Base-by-base conservation (phyloP, 1,140 invertebrate species). In the Uloborus diversus region DNA sequence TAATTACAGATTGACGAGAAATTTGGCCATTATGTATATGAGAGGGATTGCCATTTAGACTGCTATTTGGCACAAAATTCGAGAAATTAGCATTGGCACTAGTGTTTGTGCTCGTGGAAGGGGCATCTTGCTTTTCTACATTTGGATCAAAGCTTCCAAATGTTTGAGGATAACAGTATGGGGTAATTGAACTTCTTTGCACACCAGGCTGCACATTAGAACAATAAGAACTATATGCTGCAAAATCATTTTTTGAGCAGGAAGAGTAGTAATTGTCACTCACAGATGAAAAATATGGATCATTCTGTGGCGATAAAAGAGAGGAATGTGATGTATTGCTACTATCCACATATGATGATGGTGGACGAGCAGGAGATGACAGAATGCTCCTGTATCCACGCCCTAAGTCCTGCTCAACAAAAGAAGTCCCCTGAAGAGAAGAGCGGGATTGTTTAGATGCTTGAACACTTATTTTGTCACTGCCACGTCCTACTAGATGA, bases 221-320 rank as follows among this genome's bases (percentile, higher is more conserved):
- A 27, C 80, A 68, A 56, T 75, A 81, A 1, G 80, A 75, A 32
- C 73, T 76, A 25, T 81, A 81, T 51, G 80, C 70, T 17, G 61
- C 66, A 78, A 81, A 81, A 37, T 78, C 70, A 53, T 70, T 65
- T 59, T 81, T 81, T 35, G 73, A 78, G 27, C 65, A 66, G 17
- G 80, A 81, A 56, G 79, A 80, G 47, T 75, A 81, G 47, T 76
- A 81, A 30, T 64, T 69, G 17, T 81, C 80, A 76, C 49, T 81
- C 30, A 81, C 73, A 25, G 80, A 81, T 51, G 80, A 75, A n/a
- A 81, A 79, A 28, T 78, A 81, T 27, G 80, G 73, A 51, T 81
- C 79, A 61, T 33, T 68, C 28, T 81, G 79, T 4, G 71, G 62
- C n/a, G 73, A 69, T 27, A 79, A 66, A 7, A 71, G 28, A 37